Conservation (phyloP, 2,797 vertebrate species). For the Sebastiscus albofasciatus region DNA sequence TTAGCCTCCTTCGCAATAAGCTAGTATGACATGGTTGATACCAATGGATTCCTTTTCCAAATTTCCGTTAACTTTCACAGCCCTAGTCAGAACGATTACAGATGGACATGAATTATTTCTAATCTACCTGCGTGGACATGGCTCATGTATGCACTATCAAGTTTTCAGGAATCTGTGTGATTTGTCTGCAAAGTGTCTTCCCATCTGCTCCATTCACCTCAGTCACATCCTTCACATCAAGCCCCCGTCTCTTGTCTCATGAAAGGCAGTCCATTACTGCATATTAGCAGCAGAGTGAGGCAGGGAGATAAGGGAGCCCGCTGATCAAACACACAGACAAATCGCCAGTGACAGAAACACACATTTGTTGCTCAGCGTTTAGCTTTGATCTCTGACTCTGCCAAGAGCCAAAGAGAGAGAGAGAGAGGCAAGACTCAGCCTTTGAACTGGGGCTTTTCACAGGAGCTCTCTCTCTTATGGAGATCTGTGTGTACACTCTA, state of each 20-base stretch:
- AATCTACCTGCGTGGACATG: neutral
- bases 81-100: neutral
- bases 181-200: constrained; percentile 49
- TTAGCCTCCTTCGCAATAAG: too few species aligned
- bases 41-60: too few species aligned
- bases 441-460: constrained; percentile 76
- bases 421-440: constrained; percentile 60
- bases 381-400: constrained; percentile 82
- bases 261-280: constrained; percentile 80
- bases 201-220: constrained; percentile 61
- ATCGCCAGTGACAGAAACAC: constrained; percentile 82
- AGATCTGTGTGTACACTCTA: constrained; percentile 33
- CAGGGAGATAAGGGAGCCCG: constrained; percentile 73
- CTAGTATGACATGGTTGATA: too few species aligned
- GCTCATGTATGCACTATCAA: neutral
- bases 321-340: constrained; percentile 84
- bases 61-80: too few species aligned
- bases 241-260: constrained; percentile 66
- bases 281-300: constrained; percentile 77
- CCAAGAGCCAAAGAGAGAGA: constrained; percentile 61
- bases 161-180: constrained; percentile 40
- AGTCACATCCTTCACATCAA: constrained; percentile 74
- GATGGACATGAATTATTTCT: constrained; percentile 3
- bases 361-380: constrained; percentile 79
- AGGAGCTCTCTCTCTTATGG: constrained; percentile 22